Conservation (phyloP, 35 echinoderm and acorn worm genomes). For the Diadema setosum region DNA sequence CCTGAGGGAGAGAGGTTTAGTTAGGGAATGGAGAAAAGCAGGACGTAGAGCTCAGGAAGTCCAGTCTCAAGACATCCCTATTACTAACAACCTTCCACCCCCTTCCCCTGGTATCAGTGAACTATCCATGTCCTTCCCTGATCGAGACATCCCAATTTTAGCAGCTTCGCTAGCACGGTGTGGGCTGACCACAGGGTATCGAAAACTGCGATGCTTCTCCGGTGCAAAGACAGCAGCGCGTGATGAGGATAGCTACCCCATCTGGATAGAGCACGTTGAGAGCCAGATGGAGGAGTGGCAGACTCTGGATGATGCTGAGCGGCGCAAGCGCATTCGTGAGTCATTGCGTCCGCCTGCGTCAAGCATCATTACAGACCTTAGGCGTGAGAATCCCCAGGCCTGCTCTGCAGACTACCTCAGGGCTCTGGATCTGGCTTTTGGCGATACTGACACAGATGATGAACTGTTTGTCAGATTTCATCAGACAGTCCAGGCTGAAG, state of each 20-base stretch:
- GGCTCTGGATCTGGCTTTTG: conserved; percentile 40
- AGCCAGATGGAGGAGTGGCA: conserved; percentile 39
- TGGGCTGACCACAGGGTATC: not conserved
- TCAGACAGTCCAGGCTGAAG: conserved; percentile 4
- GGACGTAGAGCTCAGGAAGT: too few species aligned
- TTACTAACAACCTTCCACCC: too few species aligned
- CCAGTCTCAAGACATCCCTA: too few species aligned
- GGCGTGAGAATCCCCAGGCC: conserved; percentile 38
- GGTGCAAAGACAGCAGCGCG: not conserved
- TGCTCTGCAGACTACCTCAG: conserved; percentile 21
- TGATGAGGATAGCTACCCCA: conserved; percentile 20
- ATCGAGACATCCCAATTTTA: too few species aligned
- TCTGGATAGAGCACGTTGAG: conserved; percentile 30
- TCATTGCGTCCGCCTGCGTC: conserved; percentile 32
- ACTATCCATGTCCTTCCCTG: too few species aligned
- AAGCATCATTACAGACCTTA: conserved; percentile 40
- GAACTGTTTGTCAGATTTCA: conserved; percentile 43
- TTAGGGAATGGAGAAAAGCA: too few species aligned
- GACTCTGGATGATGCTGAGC: conserved; percentile 24
- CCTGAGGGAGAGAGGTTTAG: too few species aligned
- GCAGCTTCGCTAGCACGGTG: conserved; percentile 18
- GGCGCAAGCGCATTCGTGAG: conserved; percentile 39
- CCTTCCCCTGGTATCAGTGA: too few species aligned
- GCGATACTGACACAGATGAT: conserved; percentile 27
- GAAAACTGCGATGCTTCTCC: conserved; percentile 38